Conservation (phyloP, 2,113 vertebrate species). For the Albula glossodonta region DNA sequence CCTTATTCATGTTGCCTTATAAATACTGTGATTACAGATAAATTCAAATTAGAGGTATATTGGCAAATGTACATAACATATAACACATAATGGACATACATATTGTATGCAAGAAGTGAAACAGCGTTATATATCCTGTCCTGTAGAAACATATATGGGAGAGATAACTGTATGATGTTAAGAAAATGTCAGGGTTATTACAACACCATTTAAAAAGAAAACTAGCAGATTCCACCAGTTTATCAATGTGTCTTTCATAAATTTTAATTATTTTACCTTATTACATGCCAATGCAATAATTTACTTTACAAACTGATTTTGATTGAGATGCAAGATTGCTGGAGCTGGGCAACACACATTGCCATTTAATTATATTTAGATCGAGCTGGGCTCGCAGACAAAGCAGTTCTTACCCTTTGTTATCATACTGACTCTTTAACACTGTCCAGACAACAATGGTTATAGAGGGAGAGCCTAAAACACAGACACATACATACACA, state of each 20-base stretch:
- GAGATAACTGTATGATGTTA: background rate
- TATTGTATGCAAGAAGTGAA: background rate
- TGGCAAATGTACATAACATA: background rate
- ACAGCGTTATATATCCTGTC: background rate
- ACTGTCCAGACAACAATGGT: conserved; percentile 57
- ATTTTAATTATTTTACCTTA: no score
- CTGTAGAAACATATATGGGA: background rate
- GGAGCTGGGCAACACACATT: no score
- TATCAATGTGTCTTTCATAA: background rate
- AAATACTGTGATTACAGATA: background rate
- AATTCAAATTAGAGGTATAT: background rate
- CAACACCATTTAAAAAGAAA: background rate
- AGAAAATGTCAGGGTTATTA: background rate
- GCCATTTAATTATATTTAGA: no score
- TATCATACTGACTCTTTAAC: conserved; percentile 57
- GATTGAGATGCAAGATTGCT: no score
- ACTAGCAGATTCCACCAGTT: background rate
- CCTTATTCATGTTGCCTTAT: background rate
- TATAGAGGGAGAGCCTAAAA: conserved; percentile 60
- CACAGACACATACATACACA: conserved; percentile 22
- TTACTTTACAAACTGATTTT: no score
- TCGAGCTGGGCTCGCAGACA: background rate
- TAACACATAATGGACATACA: background rate
- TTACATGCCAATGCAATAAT: no score
- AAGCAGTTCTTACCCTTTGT: conserved; percentile 55